Evolutionary conservation across 2,113 vertebrate genomes (phyloP).

Genomic region (Ascaphus truei): DNA sequence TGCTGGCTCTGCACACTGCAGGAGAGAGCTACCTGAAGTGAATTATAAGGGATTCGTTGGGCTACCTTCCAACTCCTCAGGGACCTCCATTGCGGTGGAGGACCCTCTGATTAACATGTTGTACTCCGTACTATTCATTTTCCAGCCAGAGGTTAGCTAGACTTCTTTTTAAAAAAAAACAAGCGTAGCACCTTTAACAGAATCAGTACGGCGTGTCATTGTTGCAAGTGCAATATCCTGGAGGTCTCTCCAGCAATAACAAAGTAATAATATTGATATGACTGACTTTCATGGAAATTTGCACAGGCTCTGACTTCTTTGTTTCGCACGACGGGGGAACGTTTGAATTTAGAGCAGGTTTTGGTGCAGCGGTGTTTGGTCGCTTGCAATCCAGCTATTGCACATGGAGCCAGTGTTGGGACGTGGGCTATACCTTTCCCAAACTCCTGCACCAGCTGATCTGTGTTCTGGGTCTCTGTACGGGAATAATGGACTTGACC

Average conservation of each 20-base stretch:
- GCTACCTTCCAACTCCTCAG: no score
- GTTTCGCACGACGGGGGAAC: background rate
- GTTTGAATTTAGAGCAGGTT: constrained; percentile 5
- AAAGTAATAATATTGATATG: constrained; percentile 18
- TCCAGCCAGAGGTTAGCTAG: background rate
- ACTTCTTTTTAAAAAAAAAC: background rate
- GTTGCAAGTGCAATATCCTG: background rate
- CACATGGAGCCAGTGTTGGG: background rate
- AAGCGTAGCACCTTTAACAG: background rate
- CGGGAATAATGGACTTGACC: constrained; percentile 15
- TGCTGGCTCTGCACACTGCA: no score
- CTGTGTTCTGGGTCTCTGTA: constrained; percentile 1
- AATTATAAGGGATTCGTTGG: no score
- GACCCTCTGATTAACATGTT: no score
- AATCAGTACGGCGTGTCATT: background rate
- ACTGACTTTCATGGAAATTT: constrained; percentile 20
- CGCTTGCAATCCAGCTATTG: background rate
- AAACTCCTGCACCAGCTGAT: constrained; percentile 6
- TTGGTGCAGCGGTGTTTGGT: background rate
- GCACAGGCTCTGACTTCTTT: constrained; percentile 19
- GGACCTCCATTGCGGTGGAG: no score
- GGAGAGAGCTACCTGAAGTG: no score
- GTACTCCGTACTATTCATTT: background rate
- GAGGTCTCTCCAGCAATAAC: background rate
- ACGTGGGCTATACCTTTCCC: constrained; percentile 6